Percentiles rank a stretch among this genome's conserved stretches.
These are phyloP conservation scores for Mormoops blainvillei DNA, from an alignment of 2,113 vertebrate genomes.

Conservation along the genomic window DNA sequence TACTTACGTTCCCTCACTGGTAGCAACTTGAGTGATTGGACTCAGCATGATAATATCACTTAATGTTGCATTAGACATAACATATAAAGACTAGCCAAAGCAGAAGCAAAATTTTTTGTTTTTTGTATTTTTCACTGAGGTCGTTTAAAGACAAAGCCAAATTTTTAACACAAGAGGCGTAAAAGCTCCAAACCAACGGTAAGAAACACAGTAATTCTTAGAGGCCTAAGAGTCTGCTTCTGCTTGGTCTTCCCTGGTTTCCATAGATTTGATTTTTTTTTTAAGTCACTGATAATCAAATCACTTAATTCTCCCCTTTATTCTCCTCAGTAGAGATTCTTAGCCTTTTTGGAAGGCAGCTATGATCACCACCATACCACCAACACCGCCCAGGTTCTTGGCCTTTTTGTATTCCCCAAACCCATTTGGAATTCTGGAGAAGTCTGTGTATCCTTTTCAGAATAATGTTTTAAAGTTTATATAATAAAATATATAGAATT, in stretches of 20 bases:
- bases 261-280: not conserved
- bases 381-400: too few relatives aligned
- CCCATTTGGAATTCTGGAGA: not conserved
- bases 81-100: not conserved
- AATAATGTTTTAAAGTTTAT: not conserved
- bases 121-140: not conserved
- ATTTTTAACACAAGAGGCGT: not conserved
- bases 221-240: not conserved
- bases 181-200: not conserved
- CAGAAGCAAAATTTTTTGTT: not conserved
- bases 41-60: not conserved
- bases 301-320: not conserved
- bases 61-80: not conserved
- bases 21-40: conserved; percentile 10
- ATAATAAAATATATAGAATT: not conserved
- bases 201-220: not conserved
- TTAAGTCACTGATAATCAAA: not conserved
- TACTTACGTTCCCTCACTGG: not conserved
- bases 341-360: not conserved
- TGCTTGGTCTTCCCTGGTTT: not conserved
- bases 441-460: not conserved
- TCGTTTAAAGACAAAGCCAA: not conserved
- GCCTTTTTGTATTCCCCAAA: not conserved
- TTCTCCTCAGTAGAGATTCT: not conserved
- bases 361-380: too few relatives aligned